These are phyloP conservation scores for Conus betulinus DNA, from an alignment of 1,140 invertebrate species.

Conservation along the genomic window DNA sequence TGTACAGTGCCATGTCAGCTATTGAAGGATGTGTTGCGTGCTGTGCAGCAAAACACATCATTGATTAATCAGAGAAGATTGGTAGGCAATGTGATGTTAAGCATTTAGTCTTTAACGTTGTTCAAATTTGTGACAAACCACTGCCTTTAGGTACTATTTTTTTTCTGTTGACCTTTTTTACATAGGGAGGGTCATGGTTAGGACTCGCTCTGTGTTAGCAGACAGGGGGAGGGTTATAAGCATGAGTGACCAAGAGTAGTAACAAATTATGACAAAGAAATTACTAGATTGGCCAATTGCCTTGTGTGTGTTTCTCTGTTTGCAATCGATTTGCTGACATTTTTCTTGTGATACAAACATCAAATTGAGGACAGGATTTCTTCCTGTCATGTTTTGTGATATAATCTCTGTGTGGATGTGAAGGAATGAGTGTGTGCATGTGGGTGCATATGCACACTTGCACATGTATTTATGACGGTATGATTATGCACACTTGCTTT, in stretches of 20 bases:
- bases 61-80: not conserved
- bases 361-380: not conserved
- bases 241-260: not conserved
- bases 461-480: not conserved
- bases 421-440: not conserved
- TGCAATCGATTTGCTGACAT: not conserved
- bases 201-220: not conserved
- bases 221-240: too few relatives aligned
- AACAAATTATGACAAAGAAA: not conserved
- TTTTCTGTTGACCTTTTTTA: too few relatives aligned
- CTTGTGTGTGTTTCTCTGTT: not conserved
- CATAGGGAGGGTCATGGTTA: not conserved
- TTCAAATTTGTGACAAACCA: not conserved
- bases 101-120: not conserved
- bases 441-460: not conserved
- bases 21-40: too few relatives aligned
- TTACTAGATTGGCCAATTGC: not conserved
- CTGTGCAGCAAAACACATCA: too few relatives aligned
- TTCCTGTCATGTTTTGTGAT: not conserved
- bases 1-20: not conserved
- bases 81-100: not conserved
- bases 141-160: not conserved
- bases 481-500: not conserved
- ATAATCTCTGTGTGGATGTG: not conserved
- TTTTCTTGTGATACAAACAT: not conserved